Evolutionary conservation across 1,140 invertebrate species (phyloP), one percentile per base, ranked within the genome.

Genomic region (Thereuonema tuberculata): DNA sequence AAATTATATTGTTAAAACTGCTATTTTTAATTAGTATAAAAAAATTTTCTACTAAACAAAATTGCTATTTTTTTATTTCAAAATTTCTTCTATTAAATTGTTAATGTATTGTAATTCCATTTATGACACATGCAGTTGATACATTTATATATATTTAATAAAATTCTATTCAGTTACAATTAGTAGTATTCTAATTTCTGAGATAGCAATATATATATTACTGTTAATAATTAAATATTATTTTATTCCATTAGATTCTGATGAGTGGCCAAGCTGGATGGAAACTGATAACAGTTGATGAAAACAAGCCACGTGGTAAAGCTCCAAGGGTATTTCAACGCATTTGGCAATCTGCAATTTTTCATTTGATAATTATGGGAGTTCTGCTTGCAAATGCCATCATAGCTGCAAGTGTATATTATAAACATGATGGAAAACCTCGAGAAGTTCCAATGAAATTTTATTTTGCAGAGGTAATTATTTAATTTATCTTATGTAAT

Each of bases 331-430:
- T 87, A 31, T 92, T 90, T 67, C 91, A 92, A 68, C 81, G 82
- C 61, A 84, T 98, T 61, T 76, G 98, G n/a, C 82, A 89, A 31
- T 95, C 90, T 12, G 93, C 94, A 52, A 70, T 71, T n/a, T 84
- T 82, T 74, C 86, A 96, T 2, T 83, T 96, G 63, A 76, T 97
- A 43, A 86, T 98, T 0, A 95, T 99, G 85, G 80, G 86, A 2
- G 84, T 95, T 0, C 95, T 99, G 46, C 75, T 99, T 37, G 87
- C 91, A 9, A 98, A 98, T 77, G 94, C 92, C 12, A 83, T 96
- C 31, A 89, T 93, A 5, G 94, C 93, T 9, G 93, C 96, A 1
- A 93, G 89, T n/a, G 90, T 99, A 81, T 84, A 85, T 61, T 98
- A 97, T 73, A 87, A 93, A 71, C 93, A 98, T 68, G 89, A 95